These are phyloP conservation scores for Acrocephalus arundinaceus DNA, from an alignment of 2,113 vertebrate species.

Conservation along the genomic window DNA sequence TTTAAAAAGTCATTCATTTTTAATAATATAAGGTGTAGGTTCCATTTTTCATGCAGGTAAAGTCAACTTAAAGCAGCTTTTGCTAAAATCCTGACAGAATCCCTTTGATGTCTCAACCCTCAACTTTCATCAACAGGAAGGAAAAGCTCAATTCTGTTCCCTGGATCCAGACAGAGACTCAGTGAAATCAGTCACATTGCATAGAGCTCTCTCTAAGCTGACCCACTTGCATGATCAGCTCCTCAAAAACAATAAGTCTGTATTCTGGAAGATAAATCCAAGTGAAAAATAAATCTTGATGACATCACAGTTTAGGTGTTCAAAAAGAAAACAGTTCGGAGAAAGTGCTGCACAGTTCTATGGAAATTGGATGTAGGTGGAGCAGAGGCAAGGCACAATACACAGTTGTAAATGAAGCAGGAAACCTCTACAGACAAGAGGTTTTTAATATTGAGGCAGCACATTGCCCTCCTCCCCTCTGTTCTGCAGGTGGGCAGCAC, in stretches of 20 bases:
- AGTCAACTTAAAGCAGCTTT: not conserved
- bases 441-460: not conserved
- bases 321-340: not conserved
- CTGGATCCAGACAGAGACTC: not conserved
- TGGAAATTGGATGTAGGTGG: not conserved
- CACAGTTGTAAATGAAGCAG: not conserved
- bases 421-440: fast-evolving
- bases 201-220: not conserved
- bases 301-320: not conserved
- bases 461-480: not conserved
- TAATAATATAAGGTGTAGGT: not conserved
- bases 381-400: not conserved
- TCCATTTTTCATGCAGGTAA: not conserved
- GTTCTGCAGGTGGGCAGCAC: not conserved
- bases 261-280: not conserved
- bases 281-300: not conserved
- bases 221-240: not conserved
- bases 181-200: not conserved
- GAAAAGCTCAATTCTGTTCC: not conserved
- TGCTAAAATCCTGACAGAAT: not conserved
- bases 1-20: not conserved
- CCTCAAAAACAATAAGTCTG: not conserved
- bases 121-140: not conserved
- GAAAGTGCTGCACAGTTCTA: not conserved
- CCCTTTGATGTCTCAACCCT: not conserved